These are phyloP conservation scores for Zaprionus obscuricornis DNA, from an alignment of 2,888 invertebrate species.

Conservation along the genomic window DNA sequence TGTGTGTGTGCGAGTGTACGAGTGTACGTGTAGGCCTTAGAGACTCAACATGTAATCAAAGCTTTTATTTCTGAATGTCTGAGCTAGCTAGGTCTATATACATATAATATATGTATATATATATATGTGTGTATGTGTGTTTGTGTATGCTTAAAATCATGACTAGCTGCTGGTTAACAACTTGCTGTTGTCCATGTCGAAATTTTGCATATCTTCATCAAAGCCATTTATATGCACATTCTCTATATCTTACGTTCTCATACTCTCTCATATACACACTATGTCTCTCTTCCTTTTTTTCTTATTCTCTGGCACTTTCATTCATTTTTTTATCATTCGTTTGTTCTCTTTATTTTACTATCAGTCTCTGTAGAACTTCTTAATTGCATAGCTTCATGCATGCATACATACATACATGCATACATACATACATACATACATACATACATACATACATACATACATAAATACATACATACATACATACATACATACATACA, in stretches of 20 bases:
- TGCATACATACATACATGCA: neutral
- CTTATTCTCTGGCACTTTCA: slow-evolving; percentile 7
- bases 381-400: slow-evolving; percentile 48
- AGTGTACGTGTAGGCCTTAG: slow-evolving; percentile 22
- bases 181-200: slow-evolving; percentile 40
- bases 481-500: neutral
- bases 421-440: neutral
- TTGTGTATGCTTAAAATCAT: slow-evolving; percentile 11
- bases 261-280: slow-evolving; percentile 9
- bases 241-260: neutral
- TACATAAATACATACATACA: neutral
- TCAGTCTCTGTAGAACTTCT: too few species aligned
- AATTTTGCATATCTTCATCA: slow-evolving; percentile 68
- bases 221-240: slow-evolving; percentile 70
- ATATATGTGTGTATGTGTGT: neutral
- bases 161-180: slow-evolving; percentile 31
- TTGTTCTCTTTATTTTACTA: too few species aligned
- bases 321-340: too few species aligned
- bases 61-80: too few species aligned
- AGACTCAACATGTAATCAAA: too few species aligned
- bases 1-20: neutral
- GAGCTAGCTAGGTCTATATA: too few species aligned
- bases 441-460: neutral
- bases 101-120: neutral
- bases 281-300: neutral